Evolutionary conservation across 2,888 invertebrate species (phyloP), one percentile per base, ranked within the genome.

Genomic region (Agrilus mali): DNA sequence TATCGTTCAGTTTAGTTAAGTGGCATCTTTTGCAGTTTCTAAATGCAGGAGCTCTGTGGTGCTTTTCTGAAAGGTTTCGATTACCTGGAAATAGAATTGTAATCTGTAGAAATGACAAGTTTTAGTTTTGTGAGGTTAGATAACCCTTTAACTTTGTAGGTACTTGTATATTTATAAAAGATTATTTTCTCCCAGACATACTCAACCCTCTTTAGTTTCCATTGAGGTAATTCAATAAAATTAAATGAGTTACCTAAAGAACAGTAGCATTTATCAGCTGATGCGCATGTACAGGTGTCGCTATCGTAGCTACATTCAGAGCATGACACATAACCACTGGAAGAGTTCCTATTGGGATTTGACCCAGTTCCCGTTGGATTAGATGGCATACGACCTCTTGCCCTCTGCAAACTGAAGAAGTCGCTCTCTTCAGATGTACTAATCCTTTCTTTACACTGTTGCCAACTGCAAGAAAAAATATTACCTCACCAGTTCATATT

Each of bases 261-360:
- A 59, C 90, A 90, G 58, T 90, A 90, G 57, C 90, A 90, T 54
- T 87, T 81, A 60, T 89, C 88, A 0, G 84, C 80, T 0, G 79
- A 78, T 17, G 73, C 70, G 54, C 82, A 83, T 10, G 80, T 79
- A 58, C 88, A 88, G 12, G 86, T 82, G 54, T 88, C 88, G 2
- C 86, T 87, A 58, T 89, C 88, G 59, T 81, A 82, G 50, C 80
- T 80, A 60, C 90, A 90, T 64, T 90, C 90, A 35, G 88, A 88
- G 61, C 88, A 90, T 3, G 87, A 86, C 1, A 88, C 86, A 59
- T 88, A 88, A 7, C 77, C 76, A 48, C 73, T 73, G 43, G 73
- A 74, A 35, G 73, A 72, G 50, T 65, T 65, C 8, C 63, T 54
- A 43, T 64, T 62, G 42, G 62, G 63, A 40, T 55, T 53, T 7